These are phyloP conservation scores for Dolichoris vasculosae DNA, from an alignment of 1,140 invertebrate species.

Conservation along the genomic window DNA sequence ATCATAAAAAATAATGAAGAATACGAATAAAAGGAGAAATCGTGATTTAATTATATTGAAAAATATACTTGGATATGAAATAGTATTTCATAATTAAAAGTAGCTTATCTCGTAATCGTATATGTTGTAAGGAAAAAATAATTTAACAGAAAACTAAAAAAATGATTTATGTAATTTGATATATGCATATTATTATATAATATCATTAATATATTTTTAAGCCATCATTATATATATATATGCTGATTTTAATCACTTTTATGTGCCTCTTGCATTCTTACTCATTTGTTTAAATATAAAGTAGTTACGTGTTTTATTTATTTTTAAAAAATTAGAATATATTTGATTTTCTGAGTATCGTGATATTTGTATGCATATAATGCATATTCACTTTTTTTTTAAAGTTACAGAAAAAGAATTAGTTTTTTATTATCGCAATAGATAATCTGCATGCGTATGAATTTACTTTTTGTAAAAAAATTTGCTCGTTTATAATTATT, in stretches of 20 bases:
- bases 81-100: conserved; percentile 68
- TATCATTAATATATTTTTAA: conserved; percentile 69
- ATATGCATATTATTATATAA: conserved; percentile 66
- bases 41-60: conserved; percentile 64
- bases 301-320: conserved; percentile 31
- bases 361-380: conserved; percentile 18
- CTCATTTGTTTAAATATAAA: conserved; percentile 29
- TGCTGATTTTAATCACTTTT: conserved; percentile 51
- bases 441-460: conserved; percentile 14
- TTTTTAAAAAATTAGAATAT: conserved; percentile 10
- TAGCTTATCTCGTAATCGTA: conserved; percentile 66
- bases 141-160: conserved; percentile 52
- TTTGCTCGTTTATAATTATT: conserved; percentile 17
- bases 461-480: conserved; percentile 17
- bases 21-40: conserved; percentile 55
- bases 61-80: conserved; percentile 69
- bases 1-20: conserved; percentile 54
- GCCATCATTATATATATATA: conserved; percentile 55
- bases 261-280: conserved; percentile 39
- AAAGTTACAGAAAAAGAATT: not conserved
- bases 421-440: not conserved
- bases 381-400: not conserved
- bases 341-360: conserved; percentile 4
- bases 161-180: conserved; percentile 59
- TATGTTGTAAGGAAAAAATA: conserved; percentile 58